Percentiles rank a stretch among this genome's conserved stretches.
phyloP scores from a whole-genome alignment of 2,113 vertebrate genomes.

The Oreocharis arfaki region DNA sequence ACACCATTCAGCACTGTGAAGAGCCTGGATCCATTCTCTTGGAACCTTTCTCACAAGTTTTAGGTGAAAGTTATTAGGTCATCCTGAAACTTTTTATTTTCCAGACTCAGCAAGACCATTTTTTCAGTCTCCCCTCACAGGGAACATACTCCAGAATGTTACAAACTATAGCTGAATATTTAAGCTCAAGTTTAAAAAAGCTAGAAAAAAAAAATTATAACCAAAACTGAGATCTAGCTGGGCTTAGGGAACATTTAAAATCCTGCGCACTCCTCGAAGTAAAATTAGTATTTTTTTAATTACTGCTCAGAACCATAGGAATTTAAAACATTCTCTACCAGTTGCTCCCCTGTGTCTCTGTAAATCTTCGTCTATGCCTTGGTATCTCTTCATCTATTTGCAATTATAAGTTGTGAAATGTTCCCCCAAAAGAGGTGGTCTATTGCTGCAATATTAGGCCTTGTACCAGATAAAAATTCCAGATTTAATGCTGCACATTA shows the following conservation, averaged over 20 bases:
- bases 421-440: neutral
- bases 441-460: neutral
- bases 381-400: neutral
- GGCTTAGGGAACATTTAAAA: neutral
- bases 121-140: neutral
- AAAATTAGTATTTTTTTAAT: neutral
- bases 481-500: neutral
- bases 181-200: neutral
- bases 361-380: neutral
- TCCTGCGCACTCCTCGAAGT: neutral
- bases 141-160: neutral
- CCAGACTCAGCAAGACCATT: neutral
- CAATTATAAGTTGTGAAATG: neutral
- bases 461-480: neutral
- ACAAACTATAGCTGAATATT: neutral
- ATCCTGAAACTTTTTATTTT: neutral
- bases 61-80: neutral
- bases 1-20: neutral
- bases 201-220: neutral
- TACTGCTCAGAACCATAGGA: neutral
- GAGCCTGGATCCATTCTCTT: neutral
- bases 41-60: neutral
- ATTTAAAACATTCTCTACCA: neutral
- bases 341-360: too few species aligned
- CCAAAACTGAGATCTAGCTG: neutral